A percentile compares a stretch with the other conserved stretches of the same genome.
Conservation (phyloP, 64 coral and sea anemone species). For the Anthopleura sola region DNA sequence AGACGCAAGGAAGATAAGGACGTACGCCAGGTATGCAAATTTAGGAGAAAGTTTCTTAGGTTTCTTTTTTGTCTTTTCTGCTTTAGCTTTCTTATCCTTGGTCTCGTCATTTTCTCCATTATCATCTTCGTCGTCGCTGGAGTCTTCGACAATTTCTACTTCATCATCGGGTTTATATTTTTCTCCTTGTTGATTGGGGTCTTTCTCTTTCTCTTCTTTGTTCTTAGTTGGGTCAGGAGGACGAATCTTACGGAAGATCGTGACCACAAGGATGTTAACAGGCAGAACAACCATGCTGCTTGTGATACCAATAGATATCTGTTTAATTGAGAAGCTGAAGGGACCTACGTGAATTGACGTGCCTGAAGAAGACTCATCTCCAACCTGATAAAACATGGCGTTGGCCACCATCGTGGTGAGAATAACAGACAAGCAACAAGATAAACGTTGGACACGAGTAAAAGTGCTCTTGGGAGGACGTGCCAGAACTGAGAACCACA, state of each 20-base stretch:
- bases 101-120: not conserved
- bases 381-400: conserved; percentile 85
- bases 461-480: conserved; percentile 90
- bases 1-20: conserved; percentile 57
- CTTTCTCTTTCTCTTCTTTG: conserved; percentile 42
- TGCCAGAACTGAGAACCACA: conserved; percentile 90
- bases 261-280: conserved; percentile 62
- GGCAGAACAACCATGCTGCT: conserved; percentile 83
- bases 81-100: conserved; percentile 34
- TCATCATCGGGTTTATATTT: conserved; percentile 49
- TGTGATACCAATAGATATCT: conserved; percentile 69
- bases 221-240: conserved; percentile 43
- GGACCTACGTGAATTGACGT: conserved; percentile 70
- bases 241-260: conserved; percentile 81
- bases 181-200: conserved; percentile 57
- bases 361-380: conserved; percentile 47
- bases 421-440: conserved; percentile 85
- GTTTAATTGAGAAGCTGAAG: conserved; percentile 76
- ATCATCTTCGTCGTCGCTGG: not conserved
- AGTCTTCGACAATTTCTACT: not conserved
- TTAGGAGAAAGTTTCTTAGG: conserved; percentile 44
- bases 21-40: conserved; percentile 81
- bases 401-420: conserved; percentile 91
- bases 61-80: conserved; percentile 66
- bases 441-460: conserved; percentile 89